phyloP scores from a whole-genome alignment of 1,140 invertebrate species.

The Delia radicum region DNA sequence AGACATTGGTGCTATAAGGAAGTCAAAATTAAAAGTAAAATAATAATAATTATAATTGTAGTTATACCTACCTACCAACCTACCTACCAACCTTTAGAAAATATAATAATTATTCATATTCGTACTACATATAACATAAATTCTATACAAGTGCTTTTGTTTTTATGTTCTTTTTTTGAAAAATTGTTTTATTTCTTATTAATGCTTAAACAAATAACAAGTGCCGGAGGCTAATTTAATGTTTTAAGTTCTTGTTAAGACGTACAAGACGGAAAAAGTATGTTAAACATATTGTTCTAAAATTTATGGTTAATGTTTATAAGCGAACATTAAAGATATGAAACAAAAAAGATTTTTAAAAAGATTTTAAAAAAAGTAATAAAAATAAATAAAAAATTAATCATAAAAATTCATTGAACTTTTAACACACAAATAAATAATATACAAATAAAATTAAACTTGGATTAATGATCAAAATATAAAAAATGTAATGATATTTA shows the following conservation, averaged over 20 bases:
- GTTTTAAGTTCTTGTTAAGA: neutral
- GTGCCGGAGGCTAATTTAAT: neutral
- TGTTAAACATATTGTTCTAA: neutral
- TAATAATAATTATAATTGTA: neutral
- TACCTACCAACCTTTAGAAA: neutral
- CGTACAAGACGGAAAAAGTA: neutral
- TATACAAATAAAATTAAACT: too few relatives aligned
- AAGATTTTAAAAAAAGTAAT: neutral
- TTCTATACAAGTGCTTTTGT: neutral
- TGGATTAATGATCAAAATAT: too few relatives aligned
- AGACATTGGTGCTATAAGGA: constrained; percentile 15
- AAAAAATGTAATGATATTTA: too few relatives aligned
- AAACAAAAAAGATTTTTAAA: neutral
- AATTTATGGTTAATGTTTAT: neutral
- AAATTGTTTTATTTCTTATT: neutral
- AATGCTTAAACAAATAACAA: neutral
- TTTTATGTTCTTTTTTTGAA: neutral
- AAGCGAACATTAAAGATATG: too few relatives aligned
- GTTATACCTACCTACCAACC: neutral
- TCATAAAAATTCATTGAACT: too few relatives aligned
- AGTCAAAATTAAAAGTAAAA: neutral
- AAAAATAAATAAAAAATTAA: neutral
- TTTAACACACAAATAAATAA: too few relatives aligned
- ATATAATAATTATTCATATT: too few relatives aligned
- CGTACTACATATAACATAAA: too few relatives aligned